Conservation (phyloP, 2,113 vertebrate genomes). For the Heteronetta atricapilla region DNA sequence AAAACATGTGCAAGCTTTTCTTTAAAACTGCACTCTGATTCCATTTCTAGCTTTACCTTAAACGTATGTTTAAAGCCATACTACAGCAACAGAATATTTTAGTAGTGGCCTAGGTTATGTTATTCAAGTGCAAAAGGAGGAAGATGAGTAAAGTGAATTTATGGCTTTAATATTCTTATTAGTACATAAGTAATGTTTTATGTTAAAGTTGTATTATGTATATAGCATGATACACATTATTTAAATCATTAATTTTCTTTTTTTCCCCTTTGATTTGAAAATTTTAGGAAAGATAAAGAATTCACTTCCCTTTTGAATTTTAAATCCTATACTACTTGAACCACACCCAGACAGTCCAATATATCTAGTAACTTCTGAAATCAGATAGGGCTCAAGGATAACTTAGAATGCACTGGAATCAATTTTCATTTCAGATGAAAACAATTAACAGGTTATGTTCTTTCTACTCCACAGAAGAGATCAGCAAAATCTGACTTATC, state of each 20-base stretch:
- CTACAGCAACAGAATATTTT: neutral
- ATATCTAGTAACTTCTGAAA: neutral
- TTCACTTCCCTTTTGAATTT: neutral
- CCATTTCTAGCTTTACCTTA: neutral
- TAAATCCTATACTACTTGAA: neutral
- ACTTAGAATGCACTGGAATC: neutral
- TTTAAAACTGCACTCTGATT: neutral
- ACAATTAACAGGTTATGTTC: neutral
- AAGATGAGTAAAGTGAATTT: neutral
- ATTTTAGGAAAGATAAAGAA: neutral
- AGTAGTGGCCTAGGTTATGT: neutral
- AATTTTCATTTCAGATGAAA: neutral
- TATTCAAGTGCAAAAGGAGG: neutral
- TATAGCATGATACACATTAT: neutral
- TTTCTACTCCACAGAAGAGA: neutral
- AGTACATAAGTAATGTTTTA: neutral
- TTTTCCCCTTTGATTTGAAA: neutral
- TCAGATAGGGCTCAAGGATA: neutral
- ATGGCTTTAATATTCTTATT: neutral
- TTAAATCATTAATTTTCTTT: neutral
- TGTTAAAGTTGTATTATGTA: neutral
- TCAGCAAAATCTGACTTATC: neutral
- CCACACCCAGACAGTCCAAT: neutral
- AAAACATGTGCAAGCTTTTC: neutral
- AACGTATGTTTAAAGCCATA: neutral